A percentile compares a stretch with the other conserved stretches of the same genome.
Evolutionary conservation across 2,113 vertebrate genomes (phyloP).

Genomic region (Ochotona curzoniae): DNA sequence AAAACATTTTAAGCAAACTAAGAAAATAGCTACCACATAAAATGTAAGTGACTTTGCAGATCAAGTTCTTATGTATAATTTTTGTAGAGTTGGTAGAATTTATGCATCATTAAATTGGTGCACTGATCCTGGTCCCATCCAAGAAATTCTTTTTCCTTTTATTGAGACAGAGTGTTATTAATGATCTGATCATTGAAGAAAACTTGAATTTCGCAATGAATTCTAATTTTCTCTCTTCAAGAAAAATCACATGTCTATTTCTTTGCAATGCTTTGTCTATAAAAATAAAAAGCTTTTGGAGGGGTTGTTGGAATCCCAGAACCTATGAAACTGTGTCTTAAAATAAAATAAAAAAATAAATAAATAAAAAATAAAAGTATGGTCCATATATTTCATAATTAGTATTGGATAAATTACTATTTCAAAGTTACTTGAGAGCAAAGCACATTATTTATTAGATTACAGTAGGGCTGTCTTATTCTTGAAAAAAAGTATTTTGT

Average conservation of each 20-base stretch:
- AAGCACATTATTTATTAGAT: slow-evolving; percentile 18
- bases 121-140: neutral
- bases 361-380: neutral
- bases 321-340: no score
- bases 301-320: no score
- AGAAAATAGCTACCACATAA: slow-evolving; percentile 4
- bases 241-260: neutral
- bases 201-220: slow-evolving; percentile 1
- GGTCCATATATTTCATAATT: neutral
- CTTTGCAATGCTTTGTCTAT: neutral
- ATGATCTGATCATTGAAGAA: neutral
- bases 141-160: slow-evolving; percentile 18
- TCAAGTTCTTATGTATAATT: slow-evolving; percentile 8
- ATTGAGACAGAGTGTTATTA: slow-evolving; percentile 24
- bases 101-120: slow-evolving; percentile 15
- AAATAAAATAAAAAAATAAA: no score
- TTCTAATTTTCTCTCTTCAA: slow-evolving; percentile 18
- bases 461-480: neutral
- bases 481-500: neutral
- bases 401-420: slow-evolving; percentile 35
- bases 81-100: slow-evolving; percentile 55
- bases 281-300: no score
- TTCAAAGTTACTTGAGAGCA: neutral
- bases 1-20: slow-evolving; percentile 39
- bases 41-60: slow-evolving; percentile 37